phyloP scores from a whole-genome alignment of 2,888 invertebrate genomes.

The Zele albiditarsus region DNA sequence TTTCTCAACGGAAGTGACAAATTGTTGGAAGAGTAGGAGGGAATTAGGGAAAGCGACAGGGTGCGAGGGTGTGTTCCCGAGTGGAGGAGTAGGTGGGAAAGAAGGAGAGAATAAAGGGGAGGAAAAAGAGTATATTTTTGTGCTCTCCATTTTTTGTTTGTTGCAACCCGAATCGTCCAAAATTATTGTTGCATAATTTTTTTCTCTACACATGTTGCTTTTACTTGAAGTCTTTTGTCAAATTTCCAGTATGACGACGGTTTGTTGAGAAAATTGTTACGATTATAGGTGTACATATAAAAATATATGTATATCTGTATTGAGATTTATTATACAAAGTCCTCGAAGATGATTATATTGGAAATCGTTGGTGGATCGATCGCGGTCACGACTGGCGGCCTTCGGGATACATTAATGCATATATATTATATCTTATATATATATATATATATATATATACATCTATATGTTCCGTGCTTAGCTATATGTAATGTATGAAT shows the following conservation, averaged over 20 bases:
- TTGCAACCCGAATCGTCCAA: conserved; percentile 7
- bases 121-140: neutral
- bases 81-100: no score
- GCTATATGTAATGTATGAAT: conserved; percentile 44
- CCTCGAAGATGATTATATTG: conserved; percentile 45
- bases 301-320: neutral
- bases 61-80: no score
- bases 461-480: conserved; percentile 17
- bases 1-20: conserved; percentile 40
- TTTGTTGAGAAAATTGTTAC: neutral
- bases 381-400: conserved; percentile 50
- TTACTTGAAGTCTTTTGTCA: neutral
- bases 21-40: conserved; percentile 27
- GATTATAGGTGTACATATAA: neutral
- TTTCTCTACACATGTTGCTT: neutral
- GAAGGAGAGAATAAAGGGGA: neutral
- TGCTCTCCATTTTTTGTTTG: neutral
- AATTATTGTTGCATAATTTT: neutral
- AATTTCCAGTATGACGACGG: neutral
- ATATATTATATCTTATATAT: neutral
- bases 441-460: conserved; percentile 34
- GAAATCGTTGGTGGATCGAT: conserved; percentile 52
- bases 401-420: conserved; percentile 38
- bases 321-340: neutral
- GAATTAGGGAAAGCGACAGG: neutral